Evolutionary conservation across 2,888 invertebrate genomes (phyloP), one percentile per base, ranked within the genome.

Genomic region (Pheosia tremula): DNA sequence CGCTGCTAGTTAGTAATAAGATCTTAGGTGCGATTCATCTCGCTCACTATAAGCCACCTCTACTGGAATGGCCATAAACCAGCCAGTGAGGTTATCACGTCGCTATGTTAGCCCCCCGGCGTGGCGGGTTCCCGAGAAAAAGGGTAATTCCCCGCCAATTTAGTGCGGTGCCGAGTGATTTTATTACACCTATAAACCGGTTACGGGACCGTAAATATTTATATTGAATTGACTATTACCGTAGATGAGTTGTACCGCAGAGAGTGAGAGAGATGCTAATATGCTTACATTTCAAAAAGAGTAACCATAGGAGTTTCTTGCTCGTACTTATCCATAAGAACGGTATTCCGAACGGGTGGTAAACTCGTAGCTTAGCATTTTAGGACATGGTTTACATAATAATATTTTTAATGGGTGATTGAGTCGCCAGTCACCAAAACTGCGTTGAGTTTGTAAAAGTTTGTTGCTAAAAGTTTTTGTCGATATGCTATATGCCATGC

Each of bases 111-210:
- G 61, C 53, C 59, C 39, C 54, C 53, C 59, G 59, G 41, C 47
- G 36, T 39, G 47, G 41, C 47, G 36, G 41, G 47, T 61, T 64
- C 60, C 59, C 66, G 38, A 59, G 62, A 67, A 75, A 74, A 71
- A 69, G 72, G 76, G 81, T 80, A 75, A 80, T 84, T 69, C 75
- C 57, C 68, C 66, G 58, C 63, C 80, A 75, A 83, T 83, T 80
- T 81, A 81, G 74, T 76, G 72, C 73, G 75, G 74, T 75, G 64
- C 77, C 68, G 65, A 74, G 64, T 81, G 78, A 81, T 82, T 84
- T 85, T 85, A 85, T 86, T 84, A 75, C 74, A 67, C 67, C 81
- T 74, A 81, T 84, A 85, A 84, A 85, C 76, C 70, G 72, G 77
- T 80, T 81, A 78, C 74, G 68, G 63, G 67, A 66, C 67, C 76